Base-by-base conservation (phyloP, 2,888 invertebrate species). In the Eremobia ochroleuca region DNA sequence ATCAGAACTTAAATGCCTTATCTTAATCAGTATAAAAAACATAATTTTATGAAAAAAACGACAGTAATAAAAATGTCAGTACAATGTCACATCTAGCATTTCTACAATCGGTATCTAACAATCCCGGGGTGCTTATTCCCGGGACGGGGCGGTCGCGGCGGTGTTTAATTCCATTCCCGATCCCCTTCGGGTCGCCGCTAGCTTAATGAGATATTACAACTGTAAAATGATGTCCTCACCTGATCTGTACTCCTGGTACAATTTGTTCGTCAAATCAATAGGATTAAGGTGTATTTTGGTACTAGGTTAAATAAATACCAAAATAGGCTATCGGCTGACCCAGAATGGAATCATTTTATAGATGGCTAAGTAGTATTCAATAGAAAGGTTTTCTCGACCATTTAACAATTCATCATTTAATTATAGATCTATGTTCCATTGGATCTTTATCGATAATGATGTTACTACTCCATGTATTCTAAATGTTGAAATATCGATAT, bases 81-180 rank as follows among this genome's bases (percentile, higher is more conserved):
- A 15, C 37, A 21, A 40, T 66, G 85, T 34, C 88, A 74, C 78
- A 78, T 88, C 87, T 55, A 88, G 87, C 52, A 40, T 1, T 37
- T 69, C 15, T 77, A 83, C 8, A 43, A 64, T 37, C 31, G 34
- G 61, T 28, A 37, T 25, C 40, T 37, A 46, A 67, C 69, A 74
- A 74, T 86, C 79, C 81, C 81, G 73, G 68, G 75, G 77, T 77
- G 79, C 77, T 71, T 77, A 81, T 87, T 77, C 87, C 83, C 87
- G 80, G 82, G 85, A 77, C 85, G 79, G 76, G 62, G 76, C 61
- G 80, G 82, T 83, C 83, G 81, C 83, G 86, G 84, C 71, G 86
- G 87, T 90, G 85, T 92, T 91, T 92, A 91, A 92, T 92, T 92
- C 90, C 89, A 92, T 90, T 90, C 89, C 85, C 86, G 82, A 89